Conservation (phyloP, 2,888 invertebrate species). For the Malachius bipustulatus region DNA sequence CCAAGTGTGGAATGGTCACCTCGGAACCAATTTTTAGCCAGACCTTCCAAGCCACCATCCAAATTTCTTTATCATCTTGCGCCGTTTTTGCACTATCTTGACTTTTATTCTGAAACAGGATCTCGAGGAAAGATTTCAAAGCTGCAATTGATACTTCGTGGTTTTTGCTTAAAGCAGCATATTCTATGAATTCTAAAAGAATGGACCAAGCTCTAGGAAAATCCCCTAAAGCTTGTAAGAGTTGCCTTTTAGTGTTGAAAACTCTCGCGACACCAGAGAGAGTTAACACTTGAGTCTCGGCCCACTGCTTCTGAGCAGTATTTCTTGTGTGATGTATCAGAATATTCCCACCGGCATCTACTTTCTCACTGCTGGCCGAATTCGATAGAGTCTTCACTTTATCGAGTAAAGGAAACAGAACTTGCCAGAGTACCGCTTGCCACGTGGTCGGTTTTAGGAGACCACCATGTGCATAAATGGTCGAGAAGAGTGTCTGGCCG, state of each 20-base stretch:
- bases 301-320: slow-evolving; percentile 98
- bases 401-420: slow-evolving; percentile 87
- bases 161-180: slow-evolving; percentile 82
- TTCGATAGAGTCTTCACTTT: slow-evolving; percentile 70
- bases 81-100: slow-evolving; percentile 30
- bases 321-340: slow-evolving; percentile 92
- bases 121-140: slow-evolving; percentile 93
- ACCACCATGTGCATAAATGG: slow-evolving; percentile 89
- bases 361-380: slow-evolving; percentile 64
- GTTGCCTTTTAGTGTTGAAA: slow-evolving; percentile 81
- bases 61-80: slow-evolving; percentile 48
- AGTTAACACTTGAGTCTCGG: slow-evolving; percentile 89
- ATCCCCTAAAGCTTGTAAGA: slow-evolving; percentile 75
- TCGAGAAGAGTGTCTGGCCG: slow-evolving; percentile 94
- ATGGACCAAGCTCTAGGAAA: slow-evolving; percentile 90
- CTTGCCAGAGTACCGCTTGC: slow-evolving; percentile 91
- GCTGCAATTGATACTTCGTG: slow-evolving; percentile 95
- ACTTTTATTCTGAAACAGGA: slow-evolving; percentile 56
- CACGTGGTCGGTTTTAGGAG: slow-evolving; percentile 80
- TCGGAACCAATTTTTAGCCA: slow-evolving; percentile 82
- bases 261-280: slow-evolving; percentile 84
- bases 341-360: slow-evolving; percentile 86
- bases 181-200: slow-evolving; percentile 86
- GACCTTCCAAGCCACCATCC: slow-evolving; percentile 74
- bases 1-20: slow-evolving; percentile 50